Conservation (phyloP, 1,140 invertebrate species). For the Cyclina sinensis region DNA sequence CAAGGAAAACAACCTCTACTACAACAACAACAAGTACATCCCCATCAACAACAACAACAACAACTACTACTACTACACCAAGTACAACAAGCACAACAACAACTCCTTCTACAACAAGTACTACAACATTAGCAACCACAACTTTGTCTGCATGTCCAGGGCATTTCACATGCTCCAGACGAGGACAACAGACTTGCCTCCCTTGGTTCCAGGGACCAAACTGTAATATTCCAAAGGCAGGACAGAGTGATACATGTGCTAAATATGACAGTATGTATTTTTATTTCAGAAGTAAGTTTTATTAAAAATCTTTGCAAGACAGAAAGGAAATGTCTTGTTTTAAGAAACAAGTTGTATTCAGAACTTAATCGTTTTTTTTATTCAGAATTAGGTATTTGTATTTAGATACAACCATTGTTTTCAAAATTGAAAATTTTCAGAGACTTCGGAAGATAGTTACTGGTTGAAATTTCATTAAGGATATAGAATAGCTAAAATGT, state of each 20-base stretch:
- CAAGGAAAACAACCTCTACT: not conserved
- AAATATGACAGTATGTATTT: constrained; percentile 55
- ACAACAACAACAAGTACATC: not conserved
- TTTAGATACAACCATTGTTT: too few species aligned
- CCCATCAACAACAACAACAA: constrained; percentile 2
- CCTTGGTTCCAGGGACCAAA: constrained; percentile 55
- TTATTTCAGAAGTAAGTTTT: too few species aligned
- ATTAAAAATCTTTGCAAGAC: too few species aligned
- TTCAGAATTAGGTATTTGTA: too few species aligned
- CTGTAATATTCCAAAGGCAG: constrained; percentile 53
- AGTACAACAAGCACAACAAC: not conserved
- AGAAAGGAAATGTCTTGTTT: too few species aligned
- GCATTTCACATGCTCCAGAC: constrained; percentile 36
- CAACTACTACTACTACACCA: constrained; percentile 11
- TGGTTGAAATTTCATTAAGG: too few species aligned
- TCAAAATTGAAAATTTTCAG: too few species aligned
- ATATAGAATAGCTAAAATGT: too few species aligned
- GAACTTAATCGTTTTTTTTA: too few species aligned
- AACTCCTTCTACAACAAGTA: constrained; percentile 27
- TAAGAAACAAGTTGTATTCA: too few species aligned
- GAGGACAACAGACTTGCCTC: constrained; percentile 26
- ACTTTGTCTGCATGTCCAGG: constrained; percentile 51
- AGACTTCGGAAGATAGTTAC: too few species aligned
- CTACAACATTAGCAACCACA: constrained; percentile 48
- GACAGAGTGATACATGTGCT: constrained; percentile 10